Base-by-base conservation (phyloP, 2,797 vertebrate species). In the Sebastes trivittatus region DNA sequence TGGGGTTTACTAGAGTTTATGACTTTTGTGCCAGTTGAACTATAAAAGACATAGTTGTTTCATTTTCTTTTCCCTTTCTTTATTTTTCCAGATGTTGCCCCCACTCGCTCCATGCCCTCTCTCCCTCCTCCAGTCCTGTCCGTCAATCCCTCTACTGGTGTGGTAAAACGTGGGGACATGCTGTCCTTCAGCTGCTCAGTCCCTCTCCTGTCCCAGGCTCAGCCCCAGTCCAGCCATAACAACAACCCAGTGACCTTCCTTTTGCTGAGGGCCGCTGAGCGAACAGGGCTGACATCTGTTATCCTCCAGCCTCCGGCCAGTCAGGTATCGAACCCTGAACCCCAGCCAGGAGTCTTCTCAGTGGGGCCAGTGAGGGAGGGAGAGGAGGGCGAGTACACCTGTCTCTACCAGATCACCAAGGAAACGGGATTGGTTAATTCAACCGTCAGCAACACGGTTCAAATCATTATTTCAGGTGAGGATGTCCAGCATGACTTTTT, bases 381-480 rank as follows among this genome's bases (percentile, higher is more conserved):
- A 14, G 93, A 95, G 22, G 87, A 82, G 55, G 95, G 94, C 4
- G 72, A 80, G 13, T 96, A 95, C 49, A 75, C 87, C 74, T 96
- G 95, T 63, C 52, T 95, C 16, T 96, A 96, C 73, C 93, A 92
- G 66, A 27, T 93, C 60, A 64, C 27, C 55, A 79, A 34, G 42
- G 59, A 23, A n/a, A 59, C 55, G 5, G 16, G 27, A 22, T 0
- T 83, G 29, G 13, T 91, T 23, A 95, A 93, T 77, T 95, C 95
- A 55, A 85, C 88, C 9, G 64, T 84, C 68, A 96, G 95, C 82
- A 84, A 91, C 66, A 52, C 68, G 11, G 82, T 96, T 38, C 69
- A 79, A 16, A 68, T 96, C 78, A 71, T 60, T 4, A 67, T 95
- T 4, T 78, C 30, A 92, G 93, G 95, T 94, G 29, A 92, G 20